phyloP scores from a whole-genome alignment of 2,888 invertebrate genomes.

The Hydropsyche betteni region DNA sequence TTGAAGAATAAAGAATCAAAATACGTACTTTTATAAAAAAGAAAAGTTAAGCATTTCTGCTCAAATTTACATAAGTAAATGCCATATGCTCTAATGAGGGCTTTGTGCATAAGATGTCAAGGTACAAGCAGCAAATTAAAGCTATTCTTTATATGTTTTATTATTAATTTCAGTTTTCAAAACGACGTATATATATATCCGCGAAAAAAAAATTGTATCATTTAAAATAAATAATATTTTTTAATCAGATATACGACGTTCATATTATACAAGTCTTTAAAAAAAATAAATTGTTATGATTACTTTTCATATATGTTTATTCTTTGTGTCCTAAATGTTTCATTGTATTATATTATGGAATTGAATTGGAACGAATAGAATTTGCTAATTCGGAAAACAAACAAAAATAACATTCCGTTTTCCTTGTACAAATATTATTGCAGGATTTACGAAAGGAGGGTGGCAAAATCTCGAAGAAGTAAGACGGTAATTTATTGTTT shows the following conservation, averaged over 20 bases:
- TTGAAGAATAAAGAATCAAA: background rate
- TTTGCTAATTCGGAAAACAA: slow-evolving; percentile 17
- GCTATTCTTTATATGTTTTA: slow-evolving; percentile 19
- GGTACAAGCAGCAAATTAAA: slow-evolving; percentile 34
- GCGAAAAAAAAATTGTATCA: no score
- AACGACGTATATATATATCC: no score
- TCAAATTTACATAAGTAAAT: background rate
- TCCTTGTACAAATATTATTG: slow-evolving; percentile 35
- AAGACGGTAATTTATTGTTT: slow-evolving; percentile 40
- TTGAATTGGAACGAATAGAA: background rate
- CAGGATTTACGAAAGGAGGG: slow-evolving; percentile 1
- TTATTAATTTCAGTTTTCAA: background rate
- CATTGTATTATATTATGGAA: no score
- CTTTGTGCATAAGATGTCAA: slow-evolving; percentile 15
- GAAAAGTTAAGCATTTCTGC: background rate
- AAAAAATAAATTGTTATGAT: no score
- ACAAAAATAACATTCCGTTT: slow-evolving; percentile 23
- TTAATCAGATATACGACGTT: no score
- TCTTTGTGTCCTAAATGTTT: no score
- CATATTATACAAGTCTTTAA: no score
- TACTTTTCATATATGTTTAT: no score
- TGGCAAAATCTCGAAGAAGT: slow-evolving; percentile 26
- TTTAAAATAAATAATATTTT: no score
- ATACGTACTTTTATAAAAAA: background rate
- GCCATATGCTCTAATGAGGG: slow-evolving; percentile 28